Evolutionary conservation across 2,113 vertebrate species (phyloP), one percentile per base, ranked within the genome.

Genomic region (Calyptommatus sinebrachiatus): DNA sequence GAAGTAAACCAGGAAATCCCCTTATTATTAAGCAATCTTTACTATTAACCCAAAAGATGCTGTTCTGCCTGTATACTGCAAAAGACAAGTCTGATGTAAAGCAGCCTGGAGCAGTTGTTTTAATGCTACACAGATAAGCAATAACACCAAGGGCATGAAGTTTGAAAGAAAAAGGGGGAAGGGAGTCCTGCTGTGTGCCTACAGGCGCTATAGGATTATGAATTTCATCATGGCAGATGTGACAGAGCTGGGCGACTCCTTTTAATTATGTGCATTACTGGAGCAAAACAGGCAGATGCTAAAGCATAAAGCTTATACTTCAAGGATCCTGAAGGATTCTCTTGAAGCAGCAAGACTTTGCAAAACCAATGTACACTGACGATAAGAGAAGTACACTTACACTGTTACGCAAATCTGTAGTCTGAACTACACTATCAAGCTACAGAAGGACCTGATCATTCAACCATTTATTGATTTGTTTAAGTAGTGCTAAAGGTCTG

Each of bases 241-340:
- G 83, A 77, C 60, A 83, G 63, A 84, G 79, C 60, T 87, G 76
- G 77, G 61, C 76, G 74, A 89, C 73, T 87, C 65, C 66, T 89
- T 91, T 90, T 90, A 91, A 89, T 91, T 92, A 89, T 79, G 11
- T 86, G 81, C 85, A 60, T 60, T 82, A 84, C 81, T 88, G 63
- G 73, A 89, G 90, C 83, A 89, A 79, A 83, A 83, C 77, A 31
- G 70, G 82, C 1, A 75, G 60, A 91, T 89, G 79, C 8, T 76
- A 41, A 73, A 77, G 46, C 72, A 79, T 68, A 77, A 89, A 88
- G 71, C 69, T 71, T 83, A 46, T 2, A 74, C 63, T 65, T 60
- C 7, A n/a, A 73, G 1, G 18, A 78, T 0, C 85, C 75, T 70
- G 5, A 79, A 73, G 57, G 76, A 80, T 84, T 84, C 68, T 89